Evolutionary conservation across 35 echinoderm and acorn worm species (phyloP).

Genomic region (Apostichopus parvimensis): DNA sequence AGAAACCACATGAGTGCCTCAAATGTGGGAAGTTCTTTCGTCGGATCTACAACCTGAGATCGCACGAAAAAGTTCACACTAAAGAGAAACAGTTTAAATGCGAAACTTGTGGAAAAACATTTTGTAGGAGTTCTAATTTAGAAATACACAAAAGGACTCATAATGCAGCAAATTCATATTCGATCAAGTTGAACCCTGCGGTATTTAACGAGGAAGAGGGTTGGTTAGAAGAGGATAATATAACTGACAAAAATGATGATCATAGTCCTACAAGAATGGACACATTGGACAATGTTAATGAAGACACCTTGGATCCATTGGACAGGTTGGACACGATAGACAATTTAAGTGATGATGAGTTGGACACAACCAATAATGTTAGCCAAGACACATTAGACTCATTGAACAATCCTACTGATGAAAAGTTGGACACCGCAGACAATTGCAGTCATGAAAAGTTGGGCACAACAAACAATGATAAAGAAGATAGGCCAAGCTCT

Average conservation of each 20-base stretch:
- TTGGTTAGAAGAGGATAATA: neutral
- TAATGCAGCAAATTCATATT: neutral
- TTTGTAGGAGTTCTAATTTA: constrained; percentile 10
- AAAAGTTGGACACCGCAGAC: too few species aligned
- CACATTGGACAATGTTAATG: neutral
- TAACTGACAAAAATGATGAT: neutral
- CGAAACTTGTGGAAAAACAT: constrained; percentile 46
- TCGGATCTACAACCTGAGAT: constrained; percentile 38
- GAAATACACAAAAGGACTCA: neutral
- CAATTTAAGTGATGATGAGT: too few species aligned
- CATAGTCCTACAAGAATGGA: too few species aligned
- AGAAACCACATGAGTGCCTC: constrained; percentile 43
- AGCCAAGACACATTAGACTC: too few species aligned
- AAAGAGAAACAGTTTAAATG: constrained; percentile 49
- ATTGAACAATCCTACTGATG: too few species aligned
- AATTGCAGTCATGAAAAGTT: too few species aligned
- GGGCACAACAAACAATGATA: too few species aligned
- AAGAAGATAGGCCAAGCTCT: too few species aligned
- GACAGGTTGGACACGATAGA: too few species aligned
- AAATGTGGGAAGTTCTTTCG: constrained; percentile 41
- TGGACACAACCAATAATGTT: too few species aligned
- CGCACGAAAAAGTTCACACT: constrained; percentile 51
- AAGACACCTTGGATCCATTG: neutral
- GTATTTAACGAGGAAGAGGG: constrained; percentile 10
- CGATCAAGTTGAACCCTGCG: neutral